Evolutionary conservation across 2,113 vertebrate species (phyloP).

Genomic region (Tetrax tetrax): DNA sequence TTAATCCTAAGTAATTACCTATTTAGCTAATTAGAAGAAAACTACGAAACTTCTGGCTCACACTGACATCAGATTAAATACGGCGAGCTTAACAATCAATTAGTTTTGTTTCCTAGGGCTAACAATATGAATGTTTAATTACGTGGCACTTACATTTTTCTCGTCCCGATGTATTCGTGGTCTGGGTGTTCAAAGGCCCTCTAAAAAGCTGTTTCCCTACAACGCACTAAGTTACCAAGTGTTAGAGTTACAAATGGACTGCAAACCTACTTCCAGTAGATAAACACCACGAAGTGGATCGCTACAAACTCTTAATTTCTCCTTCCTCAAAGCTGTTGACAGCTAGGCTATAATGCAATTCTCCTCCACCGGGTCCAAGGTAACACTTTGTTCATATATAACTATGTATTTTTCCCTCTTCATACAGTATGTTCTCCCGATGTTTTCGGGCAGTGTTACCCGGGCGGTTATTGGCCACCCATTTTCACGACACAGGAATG

Average conservation of each 20-base stretch:
- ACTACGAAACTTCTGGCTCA: background rate
- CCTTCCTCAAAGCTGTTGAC: background rate
- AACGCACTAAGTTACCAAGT: background rate
- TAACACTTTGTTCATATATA: background rate
- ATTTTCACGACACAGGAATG: background rate
- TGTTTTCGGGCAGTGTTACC: background rate
- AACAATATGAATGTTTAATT: background rate
- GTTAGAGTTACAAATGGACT: background rate
- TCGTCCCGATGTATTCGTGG: background rate
- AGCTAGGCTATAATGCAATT: background rate
- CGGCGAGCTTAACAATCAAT: constrained; percentile 16
- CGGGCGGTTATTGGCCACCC: rapidly evolving
- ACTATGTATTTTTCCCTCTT: too few relatives aligned
- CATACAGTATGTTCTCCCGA: background rate
- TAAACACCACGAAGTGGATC: rapidly evolving
- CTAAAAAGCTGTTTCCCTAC: background rate
- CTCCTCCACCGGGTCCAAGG: rapidly evolving
- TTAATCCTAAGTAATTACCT: constrained; percentile 26
- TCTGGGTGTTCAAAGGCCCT: background rate
- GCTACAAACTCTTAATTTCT: rapidly evolving
- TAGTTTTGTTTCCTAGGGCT: constrained; percentile 20
- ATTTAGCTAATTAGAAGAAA: constrained; percentile 48
- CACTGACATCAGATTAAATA: constrained; percentile 2
- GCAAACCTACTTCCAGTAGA: background rate
- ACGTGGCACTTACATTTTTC: background rate